phyloP scores from a whole-genome alignment of 1,140 invertebrate species.

The Cydia amplana region DNA sequence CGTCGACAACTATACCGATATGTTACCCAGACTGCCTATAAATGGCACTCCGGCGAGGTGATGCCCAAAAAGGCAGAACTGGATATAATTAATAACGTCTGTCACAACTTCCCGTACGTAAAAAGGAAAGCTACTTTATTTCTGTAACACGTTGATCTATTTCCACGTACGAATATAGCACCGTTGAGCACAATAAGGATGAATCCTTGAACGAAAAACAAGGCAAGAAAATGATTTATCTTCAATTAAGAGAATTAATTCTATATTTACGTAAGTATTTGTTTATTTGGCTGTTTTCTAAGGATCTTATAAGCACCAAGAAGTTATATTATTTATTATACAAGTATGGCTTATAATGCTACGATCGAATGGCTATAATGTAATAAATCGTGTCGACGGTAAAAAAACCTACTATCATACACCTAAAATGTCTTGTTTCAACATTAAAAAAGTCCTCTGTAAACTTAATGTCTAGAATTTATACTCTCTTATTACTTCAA shows the following conservation, averaged over 20 bases:
- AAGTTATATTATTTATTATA: no score
- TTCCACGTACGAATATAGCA: conserved; percentile 11
- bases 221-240: neutral
- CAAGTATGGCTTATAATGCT: no score
- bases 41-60: conserved; percentile 7
- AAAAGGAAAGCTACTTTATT: conserved; percentile 29
- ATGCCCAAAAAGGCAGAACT: conserved; percentile 19
- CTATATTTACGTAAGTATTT: no score
- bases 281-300: no score
- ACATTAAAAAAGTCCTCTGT: no score
- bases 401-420: no score
- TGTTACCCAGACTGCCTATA: conserved; percentile 6
- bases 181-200: conserved; percentile 9
- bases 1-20: neutral
- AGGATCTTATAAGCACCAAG: no score
- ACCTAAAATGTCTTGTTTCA: no score
- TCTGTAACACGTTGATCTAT: conserved; percentile 19
- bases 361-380: no score
- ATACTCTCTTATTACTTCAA: no score
- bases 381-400: no score
- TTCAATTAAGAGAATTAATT: neutral
- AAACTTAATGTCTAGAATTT: no score
- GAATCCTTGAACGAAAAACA: neutral
- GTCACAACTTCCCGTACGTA: conserved; percentile 27
- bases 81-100: conserved; percentile 17